These are phyloP conservation scores for Orthonychiurus folsomi DNA, from an alignment of 2,888 invertebrate species.

Conservation along the genomic window DNA sequence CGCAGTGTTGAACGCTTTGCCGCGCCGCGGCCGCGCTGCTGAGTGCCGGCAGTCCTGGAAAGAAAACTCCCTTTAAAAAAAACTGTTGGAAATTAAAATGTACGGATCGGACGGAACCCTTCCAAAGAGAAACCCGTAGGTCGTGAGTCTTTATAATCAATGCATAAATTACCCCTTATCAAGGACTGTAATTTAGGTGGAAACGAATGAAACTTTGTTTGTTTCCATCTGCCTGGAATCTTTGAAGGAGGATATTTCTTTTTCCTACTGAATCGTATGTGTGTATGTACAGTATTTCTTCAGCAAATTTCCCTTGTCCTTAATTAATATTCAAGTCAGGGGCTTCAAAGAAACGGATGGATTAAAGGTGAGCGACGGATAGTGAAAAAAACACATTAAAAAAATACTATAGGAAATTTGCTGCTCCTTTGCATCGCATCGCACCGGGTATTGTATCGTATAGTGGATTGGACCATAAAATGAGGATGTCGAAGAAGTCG, in stretches of 20 bases:
- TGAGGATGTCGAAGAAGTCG: too few species aligned
- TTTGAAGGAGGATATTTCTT: too few species aligned
- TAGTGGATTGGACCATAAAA: too few species aligned
- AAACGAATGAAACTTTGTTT: neutral
- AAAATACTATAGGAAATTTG: neutral
- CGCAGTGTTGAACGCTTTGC: too few species aligned
- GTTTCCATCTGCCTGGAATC: neutral
- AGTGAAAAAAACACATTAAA: neutral
- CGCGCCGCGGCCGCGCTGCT: too few species aligned
- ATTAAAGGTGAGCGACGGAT: neutral
- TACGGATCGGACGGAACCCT: neutral
- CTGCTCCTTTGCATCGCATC: too few species aligned
- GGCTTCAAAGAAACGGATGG: too few species aligned
- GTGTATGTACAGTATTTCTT: neutral
- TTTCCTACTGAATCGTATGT: too few species aligned
- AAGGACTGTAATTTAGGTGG: neutral
- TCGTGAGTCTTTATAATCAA: neutral
- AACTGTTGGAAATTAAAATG: neutral
- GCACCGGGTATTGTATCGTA: too few species aligned
- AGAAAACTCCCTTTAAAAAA: too few species aligned
- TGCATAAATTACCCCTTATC: conserved; percentile 1
- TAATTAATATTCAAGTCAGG: neutral
- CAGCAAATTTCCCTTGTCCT: neutral
- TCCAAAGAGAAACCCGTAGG: neutral
- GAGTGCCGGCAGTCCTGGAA: too few species aligned